These are phyloP conservation scores for Augochlora pura DNA, from an alignment of 1,140 invertebrate genomes.

Conservation along the genomic window DNA sequence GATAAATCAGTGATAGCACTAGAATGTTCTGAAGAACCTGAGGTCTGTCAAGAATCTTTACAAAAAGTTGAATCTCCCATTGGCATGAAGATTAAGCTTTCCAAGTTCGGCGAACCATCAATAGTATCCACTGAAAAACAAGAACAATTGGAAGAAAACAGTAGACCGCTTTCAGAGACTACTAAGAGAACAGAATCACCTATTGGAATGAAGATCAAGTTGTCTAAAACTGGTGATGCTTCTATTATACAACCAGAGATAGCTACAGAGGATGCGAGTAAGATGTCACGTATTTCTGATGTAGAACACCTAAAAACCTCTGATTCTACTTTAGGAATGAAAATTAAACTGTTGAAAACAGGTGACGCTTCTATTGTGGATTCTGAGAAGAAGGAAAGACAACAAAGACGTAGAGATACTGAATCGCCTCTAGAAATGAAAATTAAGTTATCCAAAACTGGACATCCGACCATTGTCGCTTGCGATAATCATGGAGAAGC, in stretches of 20 bases:
- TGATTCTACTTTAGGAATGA: conserved; percentile 69
- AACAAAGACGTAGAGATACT: conserved; percentile 60
- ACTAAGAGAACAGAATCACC: conserved; percentile 69
- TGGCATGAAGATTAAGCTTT: conserved; percentile 59
- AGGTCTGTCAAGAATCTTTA: conserved; percentile 6
- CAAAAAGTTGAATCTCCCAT: conserved; percentile 33
- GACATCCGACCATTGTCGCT: conserved; percentile 73
- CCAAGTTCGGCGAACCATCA: conserved; percentile 51
- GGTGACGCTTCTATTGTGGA: conserved; percentile 72
- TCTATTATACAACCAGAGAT: conserved; percentile 68
- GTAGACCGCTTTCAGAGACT: conserved; percentile 53
- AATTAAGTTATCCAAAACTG: conserved; percentile 75
- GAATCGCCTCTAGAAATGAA: conserved; percentile 74
- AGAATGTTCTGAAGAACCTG: conserved; percentile 29
- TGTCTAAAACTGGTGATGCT: conserved; percentile 73
- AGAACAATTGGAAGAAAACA: conserved; percentile 41
- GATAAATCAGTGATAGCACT: conserved; percentile 13
- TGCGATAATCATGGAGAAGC: conserved; percentile 65
- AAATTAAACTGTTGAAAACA: conserved; percentile 72
- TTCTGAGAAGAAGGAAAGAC: conserved; percentile 63
- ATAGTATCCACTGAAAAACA: conserved; percentile 49
- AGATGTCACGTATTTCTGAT: conserved; percentile 18
- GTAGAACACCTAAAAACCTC: conserved; percentile 42
- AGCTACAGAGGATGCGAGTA: conserved; percentile 47
- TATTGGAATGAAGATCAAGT: conserved; percentile 76